Evolutionary conservation across 2,888 invertebrate species (phyloP).

Genomic region (Epinotia ramella): DNA sequence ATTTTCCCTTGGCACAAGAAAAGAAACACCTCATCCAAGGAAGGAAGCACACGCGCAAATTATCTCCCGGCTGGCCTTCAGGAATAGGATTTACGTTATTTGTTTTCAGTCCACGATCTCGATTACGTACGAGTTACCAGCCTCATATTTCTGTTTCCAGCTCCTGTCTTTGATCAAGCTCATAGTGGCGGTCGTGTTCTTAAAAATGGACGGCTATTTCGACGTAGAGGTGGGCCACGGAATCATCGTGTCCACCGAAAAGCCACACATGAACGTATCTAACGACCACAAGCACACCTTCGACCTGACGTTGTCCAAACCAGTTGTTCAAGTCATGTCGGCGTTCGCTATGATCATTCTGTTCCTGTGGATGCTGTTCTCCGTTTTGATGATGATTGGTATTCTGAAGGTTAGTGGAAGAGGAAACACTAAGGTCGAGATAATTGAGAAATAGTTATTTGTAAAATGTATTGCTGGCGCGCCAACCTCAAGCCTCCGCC

Average conservation of each 20-base stretch:
- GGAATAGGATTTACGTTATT: too few species aligned
- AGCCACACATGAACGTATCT: neutral
- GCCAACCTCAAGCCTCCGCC: too few species aligned
- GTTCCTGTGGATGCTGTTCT: conserved; percentile 11
- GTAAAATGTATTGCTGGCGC: too few species aligned
- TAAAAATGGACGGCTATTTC: neutral
- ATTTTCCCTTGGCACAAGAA: too few species aligned
- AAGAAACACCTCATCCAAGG: too few species aligned
- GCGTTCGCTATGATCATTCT: conserved; percentile 1
- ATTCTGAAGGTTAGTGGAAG: conserved; percentile 16
- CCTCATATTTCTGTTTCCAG: neutral
- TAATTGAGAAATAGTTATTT: too few species aligned
- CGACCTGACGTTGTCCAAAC: neutral
- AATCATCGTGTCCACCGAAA: neutral
- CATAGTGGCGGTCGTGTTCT: neutral
- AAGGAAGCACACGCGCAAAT: too few species aligned
- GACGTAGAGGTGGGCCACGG: neutral
- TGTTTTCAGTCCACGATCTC: neutral
- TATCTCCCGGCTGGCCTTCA: too few species aligned
- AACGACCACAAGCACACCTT: neutral
- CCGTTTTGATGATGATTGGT: conserved; percentile 16
- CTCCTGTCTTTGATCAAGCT: neutral
- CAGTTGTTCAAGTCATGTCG: neutral
- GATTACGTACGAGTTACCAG: neutral
- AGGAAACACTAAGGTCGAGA: too few species aligned